phyloP scores from a whole-genome alignment of 2,797 vertebrate species.

The Sorex maritimensis region DNA sequence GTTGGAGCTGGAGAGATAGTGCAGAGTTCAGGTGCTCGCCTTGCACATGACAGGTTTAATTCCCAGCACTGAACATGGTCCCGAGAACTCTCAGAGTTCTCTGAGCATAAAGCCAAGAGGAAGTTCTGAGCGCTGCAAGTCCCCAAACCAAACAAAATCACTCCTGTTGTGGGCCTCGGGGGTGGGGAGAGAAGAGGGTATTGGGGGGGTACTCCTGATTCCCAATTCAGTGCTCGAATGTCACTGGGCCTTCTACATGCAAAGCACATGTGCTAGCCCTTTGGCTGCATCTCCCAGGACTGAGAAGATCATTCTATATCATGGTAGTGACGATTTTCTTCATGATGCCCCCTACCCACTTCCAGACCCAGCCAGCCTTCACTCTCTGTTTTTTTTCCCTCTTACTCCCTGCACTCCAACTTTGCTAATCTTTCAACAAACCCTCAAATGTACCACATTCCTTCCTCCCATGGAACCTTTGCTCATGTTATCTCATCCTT shows the following conservation, averaged over 20 bases:
- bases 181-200: too few relatives aligned
- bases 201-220: background rate
- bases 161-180: background rate
- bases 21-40: too few relatives aligned
- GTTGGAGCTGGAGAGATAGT: background rate
- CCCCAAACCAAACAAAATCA: too few relatives aligned
- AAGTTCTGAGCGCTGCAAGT: background rate
- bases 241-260: too few relatives aligned
- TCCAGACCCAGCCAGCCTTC: background rate
- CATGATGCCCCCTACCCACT: background rate
- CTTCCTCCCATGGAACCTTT: conserved; percentile 4
- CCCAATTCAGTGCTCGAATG: too few relatives aligned
- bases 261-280: too few relatives aligned
- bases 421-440: background rate
- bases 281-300: too few relatives aligned
- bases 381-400: background rate
- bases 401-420: background rate
- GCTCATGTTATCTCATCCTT: background rate
- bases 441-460: background rate
- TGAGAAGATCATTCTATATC: background rate
- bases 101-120: too few relatives aligned
- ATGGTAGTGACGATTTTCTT: background rate
- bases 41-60: too few relatives aligned
- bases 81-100: too few relatives aligned
- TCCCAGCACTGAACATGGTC: too few relatives aligned